Evolutionary conservation across 2,113 vertebrate species (phyloP), one percentile per base, ranked within the genome.

Genomic region (Fregata magnificens): DNA sequence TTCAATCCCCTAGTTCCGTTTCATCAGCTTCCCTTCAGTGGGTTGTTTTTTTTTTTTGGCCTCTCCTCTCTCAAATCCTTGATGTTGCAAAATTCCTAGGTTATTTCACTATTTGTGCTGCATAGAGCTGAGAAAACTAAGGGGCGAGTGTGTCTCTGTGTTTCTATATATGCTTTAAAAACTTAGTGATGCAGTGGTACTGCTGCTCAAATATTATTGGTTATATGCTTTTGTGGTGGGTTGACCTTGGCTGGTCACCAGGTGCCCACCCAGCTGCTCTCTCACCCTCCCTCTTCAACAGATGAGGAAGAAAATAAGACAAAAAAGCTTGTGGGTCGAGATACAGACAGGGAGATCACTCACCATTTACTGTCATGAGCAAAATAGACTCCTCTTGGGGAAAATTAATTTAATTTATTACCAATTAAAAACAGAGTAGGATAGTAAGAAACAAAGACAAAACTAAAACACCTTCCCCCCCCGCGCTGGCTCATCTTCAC

Each of bases 11-110:
- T 62, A 19, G 21, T 89, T 95, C 79, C 56, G 65, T 95, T 95
- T 89, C 49, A 93, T 69, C 69, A 89, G 18, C 70, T 97, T 91
- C 53, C 80, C 65, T 83, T 90, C 66, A 82, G 70, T 70, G 20
- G 5, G 6, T 32, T 44, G n/a, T n/a, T 22, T 16, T 38, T 32
- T 10, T 52, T 50, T 78, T 85, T 80, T 66, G 20, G n/a, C 65
- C 17, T 94, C 50, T 77, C 16, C 19, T 88, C 83, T 82, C 22
- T 86, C 70, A 82, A 10, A 79, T 69, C 29, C 47, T 90, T 36
- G 21, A 91, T 25, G 29, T 0, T 91, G 38, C 61, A 96, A 79
- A 93, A 87, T 94, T 96, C 78, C 26, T 89, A 9, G 24, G 67
- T 38, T 88, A 58, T 90, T 92, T 92, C 55, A 44, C 56, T 61